Percentiles rank a stretch among this genome's conserved stretches.
These are phyloP conservation scores for Puffinus mauretanicus DNA, from an alignment of 2,113 vertebrate species.

Conservation along the genomic window DNA sequence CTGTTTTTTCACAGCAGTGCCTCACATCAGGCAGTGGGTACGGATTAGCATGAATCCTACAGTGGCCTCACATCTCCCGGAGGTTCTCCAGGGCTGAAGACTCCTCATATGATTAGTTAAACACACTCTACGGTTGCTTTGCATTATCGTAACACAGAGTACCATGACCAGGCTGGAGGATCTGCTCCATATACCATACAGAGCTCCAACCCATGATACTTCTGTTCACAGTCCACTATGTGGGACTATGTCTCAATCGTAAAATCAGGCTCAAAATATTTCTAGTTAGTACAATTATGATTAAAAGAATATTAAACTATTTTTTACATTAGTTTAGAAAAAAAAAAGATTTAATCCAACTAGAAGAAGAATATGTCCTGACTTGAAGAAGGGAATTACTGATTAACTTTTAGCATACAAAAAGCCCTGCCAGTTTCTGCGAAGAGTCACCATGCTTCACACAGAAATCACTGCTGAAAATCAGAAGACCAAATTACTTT, in stretches of 20 bases:
- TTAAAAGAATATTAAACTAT: neutral
- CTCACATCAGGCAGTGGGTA: neutral
- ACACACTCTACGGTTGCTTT: neutral
- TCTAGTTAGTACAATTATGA: neutral
- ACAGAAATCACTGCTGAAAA: slow-evolving; percentile 20
- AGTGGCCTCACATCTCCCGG: neutral
- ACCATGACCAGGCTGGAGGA: neutral
- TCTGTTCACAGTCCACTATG: neutral
- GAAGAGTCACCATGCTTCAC: neutral
- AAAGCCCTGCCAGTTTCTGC: neutral
- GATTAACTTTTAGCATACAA: neutral
- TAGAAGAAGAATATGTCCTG: neutral
- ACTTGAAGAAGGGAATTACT: neutral
- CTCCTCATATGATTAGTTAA: neutral
- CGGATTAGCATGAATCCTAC: neutral
- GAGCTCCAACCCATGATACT: neutral
- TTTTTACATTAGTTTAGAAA: neutral
- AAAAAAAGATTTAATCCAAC: neutral
- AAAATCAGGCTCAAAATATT: neutral
- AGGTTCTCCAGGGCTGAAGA: neutral
- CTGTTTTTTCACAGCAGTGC: neutral
- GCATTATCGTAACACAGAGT: neutral
- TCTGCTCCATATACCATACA: neutral
- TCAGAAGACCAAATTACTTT: slow-evolving; percentile 43
- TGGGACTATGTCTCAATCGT: neutral